These are phyloP conservation scores for Sebastes kiyomatsui DNA, from an alignment of 2,797 vertebrate species.

Conservation along the genomic window DNA sequence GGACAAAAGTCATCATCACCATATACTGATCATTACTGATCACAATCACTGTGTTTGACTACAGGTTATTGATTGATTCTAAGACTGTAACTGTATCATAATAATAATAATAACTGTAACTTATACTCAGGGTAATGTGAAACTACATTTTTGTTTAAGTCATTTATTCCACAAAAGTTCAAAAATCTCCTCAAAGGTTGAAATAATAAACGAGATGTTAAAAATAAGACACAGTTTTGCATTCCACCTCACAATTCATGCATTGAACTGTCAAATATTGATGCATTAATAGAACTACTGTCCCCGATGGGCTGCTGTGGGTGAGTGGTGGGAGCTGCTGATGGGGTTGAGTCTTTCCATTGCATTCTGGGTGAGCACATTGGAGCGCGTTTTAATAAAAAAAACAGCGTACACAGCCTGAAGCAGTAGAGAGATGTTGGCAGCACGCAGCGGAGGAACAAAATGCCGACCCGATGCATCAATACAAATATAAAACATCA, in stretches of 20 bases:
- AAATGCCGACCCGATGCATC: conserved; percentile 30
- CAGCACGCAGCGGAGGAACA: conserved; percentile 31
- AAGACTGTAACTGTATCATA: neutral
- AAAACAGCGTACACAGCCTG: conserved; percentile 18
- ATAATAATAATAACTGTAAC: no score
- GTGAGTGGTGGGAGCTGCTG: conserved; percentile 8
- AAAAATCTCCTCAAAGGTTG: neutral
- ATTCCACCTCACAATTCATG: neutral
- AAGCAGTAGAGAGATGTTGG: conserved; percentile 34
- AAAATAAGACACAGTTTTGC: neutral
- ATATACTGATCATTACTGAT: neutral
- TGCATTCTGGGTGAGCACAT: conserved; percentile 1
- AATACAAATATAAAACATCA: conserved; percentile 20
- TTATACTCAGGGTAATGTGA: neutral
- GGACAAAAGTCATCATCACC: neutral
- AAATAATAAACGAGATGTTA: neutral
- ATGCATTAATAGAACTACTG: conserved; percentile 10
- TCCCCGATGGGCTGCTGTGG: neutral
- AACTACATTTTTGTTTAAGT: neutral
- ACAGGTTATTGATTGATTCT: neutral
- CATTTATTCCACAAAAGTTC: neutral
- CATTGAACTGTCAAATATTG: conserved; percentile 25
- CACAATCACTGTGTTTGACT: neutral
- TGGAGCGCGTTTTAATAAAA: conserved; percentile 1
- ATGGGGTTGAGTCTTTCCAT: neutral